Conservation (phyloP, 1,140 invertebrate genomes). For the Conus betulinus region DNA sequence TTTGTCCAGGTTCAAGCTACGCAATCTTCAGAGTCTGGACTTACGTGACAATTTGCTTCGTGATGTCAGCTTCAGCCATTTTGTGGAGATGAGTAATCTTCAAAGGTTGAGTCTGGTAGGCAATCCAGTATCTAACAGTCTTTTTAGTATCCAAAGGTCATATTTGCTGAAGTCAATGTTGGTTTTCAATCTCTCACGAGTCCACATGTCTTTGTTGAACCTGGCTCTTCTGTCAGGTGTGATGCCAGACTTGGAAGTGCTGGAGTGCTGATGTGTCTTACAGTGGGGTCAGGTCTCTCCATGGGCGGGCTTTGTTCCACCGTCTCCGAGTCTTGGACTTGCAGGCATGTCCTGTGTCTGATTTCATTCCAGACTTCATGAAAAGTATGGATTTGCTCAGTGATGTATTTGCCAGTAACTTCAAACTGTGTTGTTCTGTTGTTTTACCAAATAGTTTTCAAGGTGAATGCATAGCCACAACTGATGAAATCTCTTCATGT, state of each 20-base stretch:
- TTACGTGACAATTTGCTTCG: slow-evolving; percentile 25
- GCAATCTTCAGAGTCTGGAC: slow-evolving; percentile 27
- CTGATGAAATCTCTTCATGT: slow-evolving; percentile 53
- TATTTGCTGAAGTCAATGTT: background rate
- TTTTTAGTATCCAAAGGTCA: slow-evolving; percentile 33
- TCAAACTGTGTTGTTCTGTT: slow-evolving; percentile 48
- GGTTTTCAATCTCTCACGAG: background rate
- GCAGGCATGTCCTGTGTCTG: slow-evolving; percentile 24
- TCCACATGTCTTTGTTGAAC: slow-evolving; percentile 32
- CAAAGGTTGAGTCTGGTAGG: slow-evolving; percentile 28
- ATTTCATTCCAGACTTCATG: slow-evolving; percentile 39
- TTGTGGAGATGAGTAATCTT: slow-evolving; percentile 7
- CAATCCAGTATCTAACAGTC: slow-evolving; percentile 34
- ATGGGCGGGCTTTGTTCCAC: slow-evolving; percentile 41
- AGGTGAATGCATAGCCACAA: slow-evolving; percentile 40
- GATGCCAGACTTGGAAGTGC: slow-evolving; percentile 37
- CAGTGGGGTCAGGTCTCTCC: slow-evolving; percentile 37
- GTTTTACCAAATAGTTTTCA: slow-evolving; percentile 2
- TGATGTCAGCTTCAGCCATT: background rate
- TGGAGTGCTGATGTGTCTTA: background rate
- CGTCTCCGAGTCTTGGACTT: slow-evolving; percentile 44
- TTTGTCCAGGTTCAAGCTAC: background rate
- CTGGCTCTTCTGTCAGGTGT: slow-evolving; percentile 36
- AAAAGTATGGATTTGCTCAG: slow-evolving; percentile 35
- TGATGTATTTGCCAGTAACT: slow-evolving; percentile 39